Base-by-base conservation (phyloP, 2,797 vertebrate species). In the Ceyx erithaca region DNA sequence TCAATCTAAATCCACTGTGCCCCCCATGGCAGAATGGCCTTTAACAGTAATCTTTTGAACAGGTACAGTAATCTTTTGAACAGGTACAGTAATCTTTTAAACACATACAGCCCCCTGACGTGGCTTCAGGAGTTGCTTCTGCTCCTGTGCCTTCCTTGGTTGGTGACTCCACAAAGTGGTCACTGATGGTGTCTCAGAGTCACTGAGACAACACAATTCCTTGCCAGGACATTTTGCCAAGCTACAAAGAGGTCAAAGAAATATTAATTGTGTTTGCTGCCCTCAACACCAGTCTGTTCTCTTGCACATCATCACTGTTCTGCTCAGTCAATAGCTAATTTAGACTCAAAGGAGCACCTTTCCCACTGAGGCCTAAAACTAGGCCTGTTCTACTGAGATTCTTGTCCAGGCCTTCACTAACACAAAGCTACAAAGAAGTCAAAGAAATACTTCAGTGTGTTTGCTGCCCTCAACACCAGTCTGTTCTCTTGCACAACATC, bases 31-130 rank as follows among this genome's bases (percentile, higher is more conserved):
- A 54, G 31, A 45, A 16, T 4, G 8, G 31, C 23, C 55, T 69
- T 80, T 43, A 31, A 9, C 61, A 57, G 13, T 14, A 41, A 37
- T 15, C 4, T 37, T 51, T 37, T 4, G 23, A 73, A 25, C 1
- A 37, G 3, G 48, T 16, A 49, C 48, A 57, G 13, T 13, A 41
- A 37, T 15, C 4, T 37, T 51, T 37, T 4, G 23, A 73, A 25
- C 1, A 37, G 3, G 48, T 16, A 37, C 37, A 40, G 37, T 40
- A 40, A 40, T 40, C 37, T 40, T 40, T 40, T 40, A 40, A 40
- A 14, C 37, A 40, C 0, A 1, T 0, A 0, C 28, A 33, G 31
- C 14, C 46, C 37, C 5, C 23, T 10, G 5, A 37, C 51, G 41
- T 31, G 17, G 43, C 26, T 78, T 48, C 52, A 16, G 54, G 37